Percentiles rank a stretch among this genome's conserved stretches.
Evolutionary conservation across 1,140 invertebrate genomes (phyloP).

Genomic region (Lethrus apterus): DNA sequence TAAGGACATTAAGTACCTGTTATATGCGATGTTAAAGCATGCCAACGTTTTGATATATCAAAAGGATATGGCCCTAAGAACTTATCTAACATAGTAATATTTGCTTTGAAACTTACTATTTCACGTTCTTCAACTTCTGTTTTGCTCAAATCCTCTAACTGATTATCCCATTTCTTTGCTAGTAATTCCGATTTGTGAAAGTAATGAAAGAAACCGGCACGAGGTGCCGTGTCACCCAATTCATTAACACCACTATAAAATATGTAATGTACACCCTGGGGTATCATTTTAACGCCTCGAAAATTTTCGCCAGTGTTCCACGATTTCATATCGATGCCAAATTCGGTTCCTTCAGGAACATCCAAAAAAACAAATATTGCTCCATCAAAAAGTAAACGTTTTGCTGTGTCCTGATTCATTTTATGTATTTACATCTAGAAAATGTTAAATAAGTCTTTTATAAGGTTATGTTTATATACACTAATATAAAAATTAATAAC

Average conservation of each 20-base stretch:
- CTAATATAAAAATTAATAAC: no score
- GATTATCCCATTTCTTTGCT: constrained; percentile 77
- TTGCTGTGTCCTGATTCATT: constrained; percentile 74
- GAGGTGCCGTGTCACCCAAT: constrained; percentile 46
- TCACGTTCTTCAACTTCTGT: constrained; percentile 53
- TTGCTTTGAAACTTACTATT: constrained; percentile 55
- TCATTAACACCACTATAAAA: constrained; percentile 68
- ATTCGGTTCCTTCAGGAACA: constrained; percentile 80
- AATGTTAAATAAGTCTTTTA: no score
- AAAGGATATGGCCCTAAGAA: constrained; percentile 88
- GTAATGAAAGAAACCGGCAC: constrained; percentile 85
- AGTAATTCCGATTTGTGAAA: constrained; percentile 79
- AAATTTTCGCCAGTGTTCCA: constrained; percentile 92
- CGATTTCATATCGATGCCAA: constrained; percentile 94
- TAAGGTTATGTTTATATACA: no score
- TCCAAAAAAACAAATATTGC: constrained; percentile 75
- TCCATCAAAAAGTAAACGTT: constrained; percentile 71
- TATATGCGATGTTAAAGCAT: constrained; percentile 69
- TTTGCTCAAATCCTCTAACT: constrained; percentile 58
- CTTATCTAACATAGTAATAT: constrained; percentile 71
- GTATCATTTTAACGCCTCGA: constrained; percentile 97
- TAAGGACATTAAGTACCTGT: constrained; percentile 42
- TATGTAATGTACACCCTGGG: constrained; percentile 91
- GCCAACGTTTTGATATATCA: constrained; percentile 82
- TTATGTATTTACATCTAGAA: constrained; percentile 27